phyloP scores from a whole-genome alignment of 2,888 invertebrate genomes.

The Herminia tarsipennalis region DNA sequence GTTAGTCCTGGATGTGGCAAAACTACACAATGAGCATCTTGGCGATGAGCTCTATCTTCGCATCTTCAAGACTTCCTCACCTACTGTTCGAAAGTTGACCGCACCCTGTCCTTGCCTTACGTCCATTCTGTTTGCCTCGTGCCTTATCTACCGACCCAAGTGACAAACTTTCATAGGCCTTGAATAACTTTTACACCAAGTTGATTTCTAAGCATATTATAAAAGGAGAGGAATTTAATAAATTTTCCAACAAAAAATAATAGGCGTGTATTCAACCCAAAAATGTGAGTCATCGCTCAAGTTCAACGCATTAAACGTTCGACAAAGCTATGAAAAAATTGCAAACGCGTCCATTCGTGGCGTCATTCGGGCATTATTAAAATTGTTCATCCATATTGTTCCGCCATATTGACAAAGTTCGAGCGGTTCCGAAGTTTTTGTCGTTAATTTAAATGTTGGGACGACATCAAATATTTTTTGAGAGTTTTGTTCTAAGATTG shows the following conservation, averaged over 20 bases:
- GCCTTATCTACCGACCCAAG: too few relatives aligned
- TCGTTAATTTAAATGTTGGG: constrained; percentile 68
- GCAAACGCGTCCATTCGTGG: constrained; percentile 49
- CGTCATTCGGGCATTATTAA: constrained; percentile 70
- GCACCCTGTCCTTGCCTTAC: neutral
- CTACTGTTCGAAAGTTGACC: neutral
- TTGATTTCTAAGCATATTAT: neutral
- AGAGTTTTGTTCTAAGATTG: constrained; percentile 44
- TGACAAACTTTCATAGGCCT: too few relatives aligned
- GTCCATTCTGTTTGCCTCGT: neutral
- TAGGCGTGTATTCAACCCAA: constrained; percentile 38
- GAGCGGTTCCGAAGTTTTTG: constrained; percentile 52
- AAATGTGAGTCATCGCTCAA: constrained; percentile 51
- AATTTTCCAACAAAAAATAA: constrained; percentile 21
- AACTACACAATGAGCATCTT: too few relatives aligned
- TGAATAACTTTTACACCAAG: constrained; percentile 8
- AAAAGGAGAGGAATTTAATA: constrained; percentile 28
- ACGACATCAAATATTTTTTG: constrained; percentile 60
- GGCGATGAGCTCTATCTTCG: too few relatives aligned
- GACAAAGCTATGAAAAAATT: constrained; percentile 61
- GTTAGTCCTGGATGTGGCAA: too few relatives aligned
- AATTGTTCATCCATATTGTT: constrained; percentile 72
- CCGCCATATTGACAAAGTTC: constrained; percentile 75
- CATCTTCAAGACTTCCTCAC: neutral
- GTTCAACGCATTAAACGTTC: constrained; percentile 49